Base-by-base conservation (phyloP, 2,113 vertebrate species). In the Microcebus lehilahytsara region DNA sequence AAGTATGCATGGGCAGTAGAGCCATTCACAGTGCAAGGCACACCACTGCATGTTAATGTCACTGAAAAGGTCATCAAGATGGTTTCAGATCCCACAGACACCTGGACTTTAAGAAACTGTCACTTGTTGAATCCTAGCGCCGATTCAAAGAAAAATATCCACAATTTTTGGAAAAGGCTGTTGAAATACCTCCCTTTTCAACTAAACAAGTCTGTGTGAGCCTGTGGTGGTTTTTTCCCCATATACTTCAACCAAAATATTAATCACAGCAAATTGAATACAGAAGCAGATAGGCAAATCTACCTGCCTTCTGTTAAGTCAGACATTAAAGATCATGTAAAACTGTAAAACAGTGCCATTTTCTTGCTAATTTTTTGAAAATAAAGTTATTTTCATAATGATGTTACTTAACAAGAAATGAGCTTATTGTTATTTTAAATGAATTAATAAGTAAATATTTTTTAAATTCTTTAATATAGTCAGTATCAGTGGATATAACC, bases 1-100 rank as follows among this genome's bases (percentile, higher is more conserved):
- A 0, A 60, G 27, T 49, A 9, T 0, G 0, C 20, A 5, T 5
- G 30, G 40, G 77, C 53, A 11, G 34, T 6, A 10, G 67, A 40
- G 34, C 2, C 2, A 0, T 0, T 25, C 60, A 2, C 1, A 3
- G 62, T 11, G 17, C 7, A 10, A 42, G 72, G 19, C 22, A 5
- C 16, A 32, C 60, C 30, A 0, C 30, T 0, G 40, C 30, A 0
- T 14, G 16, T 1, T 4, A n/a, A 0, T 0, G 30, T 17, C 9
- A 25, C 40, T 19, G 42, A 40, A 66, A 14, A 49, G 0, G 0
- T 62, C 60, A 0, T 42, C 51, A 12, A 0, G 6, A 0, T 7
- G 25, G 46, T 40, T 85, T 77, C 30, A 78, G 84, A 2, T 22
- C n/a, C 83, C 71, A 78, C 14, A 0, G 34, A 30, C 23, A 40